Base-by-base conservation (phyloP, 2,888 invertebrate species). In the Fragum fragum region DNA sequence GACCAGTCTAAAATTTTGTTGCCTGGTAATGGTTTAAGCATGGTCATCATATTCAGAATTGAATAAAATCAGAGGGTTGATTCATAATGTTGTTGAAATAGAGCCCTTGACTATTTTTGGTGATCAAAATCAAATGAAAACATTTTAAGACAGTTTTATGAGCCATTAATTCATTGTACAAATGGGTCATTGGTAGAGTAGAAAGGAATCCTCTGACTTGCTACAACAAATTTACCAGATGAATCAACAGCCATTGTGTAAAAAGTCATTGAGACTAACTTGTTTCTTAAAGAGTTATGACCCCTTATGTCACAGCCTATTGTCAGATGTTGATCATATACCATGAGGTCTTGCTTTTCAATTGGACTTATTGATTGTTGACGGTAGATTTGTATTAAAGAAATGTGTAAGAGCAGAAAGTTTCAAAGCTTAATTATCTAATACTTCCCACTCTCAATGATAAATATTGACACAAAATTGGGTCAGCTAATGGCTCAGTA, bases 191-290 rank as follows among this genome's bases (percentile, higher is more conserved):
- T 71, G 26, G 26, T 23, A 21, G 21, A 55, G 28, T 32, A 71
- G 29, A 55, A 71, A 57, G 57, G 55, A 71, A 16, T 55, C n/a
- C n/a, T 11, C n/a, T 0, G 14, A n/a, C 29, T 21, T 71, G 26
- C 29, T 26, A 55, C 53, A 47, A 36, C 71, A 32, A 6, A 36
- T 29, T 36, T 55, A 55, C 32, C 53, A n/a, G 23, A 55, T 71
- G 55, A 57, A 55, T 55, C 53, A 76, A 76, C 76, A 72, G 23
- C 63, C 21, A 63, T 76, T 72, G 76, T 76, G 28, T 52, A 63
- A 63, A 69, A 47, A 70, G 71, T 53, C 61, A 76, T 76, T 52
- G 69, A 72, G 53, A 70, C 63, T 71, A 29, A 21, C 5, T 52
- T 52, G 63, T 71, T 63, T 21, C 23, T 39, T 21, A 28, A n/a